Evolutionary conservation across 2,888 invertebrate species (phyloP).

Genomic region (Epinotia demarniana): DNA sequence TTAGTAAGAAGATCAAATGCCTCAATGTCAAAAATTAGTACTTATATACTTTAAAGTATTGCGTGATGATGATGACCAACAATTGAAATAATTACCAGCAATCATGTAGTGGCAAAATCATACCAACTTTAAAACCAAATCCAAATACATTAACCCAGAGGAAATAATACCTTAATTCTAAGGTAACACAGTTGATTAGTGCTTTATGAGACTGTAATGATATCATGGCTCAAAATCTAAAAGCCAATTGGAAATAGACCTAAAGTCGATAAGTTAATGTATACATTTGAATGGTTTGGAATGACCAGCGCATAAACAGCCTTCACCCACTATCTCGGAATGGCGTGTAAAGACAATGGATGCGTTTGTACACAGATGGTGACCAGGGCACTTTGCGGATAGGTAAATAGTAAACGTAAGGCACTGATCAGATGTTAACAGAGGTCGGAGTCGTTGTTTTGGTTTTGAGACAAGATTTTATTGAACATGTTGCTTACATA

Average conservation of each 20-base stretch:
- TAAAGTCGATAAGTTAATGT: background rate
- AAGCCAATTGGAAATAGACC: conserved; percentile 13
- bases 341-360: conserved; percentile 47
- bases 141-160: background rate
- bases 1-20: conserved; percentile 15
- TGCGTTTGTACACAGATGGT: conserved; percentile 40
- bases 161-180: conserved; percentile 22
- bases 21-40: conserved; percentile 33
- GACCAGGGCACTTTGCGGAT: conserved; percentile 26
- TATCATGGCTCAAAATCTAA: background rate
- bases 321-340: conserved; percentile 47
- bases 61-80: conserved; percentile 60
- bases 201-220: background rate
- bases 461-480: background rate
- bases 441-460: background rate
- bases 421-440: conserved; percentile 1
- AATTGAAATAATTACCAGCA: conserved; percentile 61
- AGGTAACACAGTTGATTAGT: background rate
- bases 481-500: background rate
- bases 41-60: conserved; percentile 56
- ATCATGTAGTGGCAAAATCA: conserved; percentile 58
- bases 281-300: background rate
- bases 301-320: conserved; percentile 39
- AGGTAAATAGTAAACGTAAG: conserved; percentile 17
- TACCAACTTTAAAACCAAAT: conserved; percentile 63